Evolutionary conservation across 2,113 vertebrate species (phyloP).

Genomic region (Pseudorasbora parva): DNA sequence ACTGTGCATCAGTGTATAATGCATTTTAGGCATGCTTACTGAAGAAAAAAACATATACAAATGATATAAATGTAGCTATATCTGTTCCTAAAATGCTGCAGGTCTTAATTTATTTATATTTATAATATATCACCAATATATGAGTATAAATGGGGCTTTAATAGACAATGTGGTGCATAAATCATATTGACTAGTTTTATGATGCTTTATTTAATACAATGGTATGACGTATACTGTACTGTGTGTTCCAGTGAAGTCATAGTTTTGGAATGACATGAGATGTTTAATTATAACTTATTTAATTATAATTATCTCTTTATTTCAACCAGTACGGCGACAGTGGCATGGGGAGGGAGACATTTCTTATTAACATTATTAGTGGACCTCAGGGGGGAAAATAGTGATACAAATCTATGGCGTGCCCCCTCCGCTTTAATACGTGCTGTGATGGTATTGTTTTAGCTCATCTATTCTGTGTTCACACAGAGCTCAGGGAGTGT

Average conservation of each 20-base stretch:
- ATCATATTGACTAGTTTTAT: neutral
- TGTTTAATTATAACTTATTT: too few species aligned
- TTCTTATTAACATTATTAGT: neutral
- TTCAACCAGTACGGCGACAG: neutral
- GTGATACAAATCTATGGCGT: constrained; percentile 28
- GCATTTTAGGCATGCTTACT: too few species aligned
- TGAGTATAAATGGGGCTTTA: too few species aligned
- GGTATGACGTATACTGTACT: too few species aligned
- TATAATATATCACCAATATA: too few species aligned
- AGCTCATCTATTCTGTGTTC: constrained; percentile 47
- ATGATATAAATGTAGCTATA: too few species aligned
- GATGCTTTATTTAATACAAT: too few species aligned
- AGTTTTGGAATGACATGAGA: neutral
- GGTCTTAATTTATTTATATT: too few species aligned
- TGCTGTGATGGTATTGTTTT: constrained; percentile 55
- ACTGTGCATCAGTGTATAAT: too few species aligned
- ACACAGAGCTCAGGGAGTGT: constrained; percentile 55
- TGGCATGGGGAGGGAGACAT: neutral
- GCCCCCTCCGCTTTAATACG: constrained; percentile 51
- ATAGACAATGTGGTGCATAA: neutral
- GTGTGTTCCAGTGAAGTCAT: neutral
- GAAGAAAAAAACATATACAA: too few species aligned
- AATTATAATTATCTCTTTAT: neutral
- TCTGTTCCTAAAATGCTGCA: too few species aligned
- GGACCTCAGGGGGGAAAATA: neutral